phyloP scores from a whole-genome alignment of 92 coral and sea anemone genomes.

The Galaxea fascicularis region DNA sequence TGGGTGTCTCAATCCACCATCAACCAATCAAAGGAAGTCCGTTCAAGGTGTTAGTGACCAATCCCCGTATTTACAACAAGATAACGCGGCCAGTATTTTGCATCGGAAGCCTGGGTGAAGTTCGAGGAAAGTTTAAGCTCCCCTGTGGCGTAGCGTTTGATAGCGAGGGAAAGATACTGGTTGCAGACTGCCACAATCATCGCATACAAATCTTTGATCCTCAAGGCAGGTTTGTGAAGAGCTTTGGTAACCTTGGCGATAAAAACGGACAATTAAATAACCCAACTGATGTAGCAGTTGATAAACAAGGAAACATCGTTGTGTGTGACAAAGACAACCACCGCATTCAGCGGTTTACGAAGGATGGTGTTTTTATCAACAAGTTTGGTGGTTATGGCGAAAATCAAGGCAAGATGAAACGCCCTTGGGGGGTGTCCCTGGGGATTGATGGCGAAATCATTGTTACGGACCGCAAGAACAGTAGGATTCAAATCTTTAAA shows the following conservation, averaged over 20 bases:
- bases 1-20: slow-evolving; percentile 78
- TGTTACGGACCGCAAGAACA: slow-evolving; percentile 90
- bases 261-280: slow-evolving; percentile 92
- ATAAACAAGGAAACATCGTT: slow-evolving; percentile 71
- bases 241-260: slow-evolving; percentile 88
- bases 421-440: slow-evolving; percentile 97
- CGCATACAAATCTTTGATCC: slow-evolving; percentile 89
- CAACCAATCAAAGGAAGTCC: slow-evolving; percentile 88
- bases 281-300: slow-evolving; percentile 94
- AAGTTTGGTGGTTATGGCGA: slow-evolving; percentile 93
- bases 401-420: slow-evolving; percentile 75
- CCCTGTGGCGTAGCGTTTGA: slow-evolving; percentile 99
- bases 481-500: slow-evolving; percentile 82
- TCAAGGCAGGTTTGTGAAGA: slow-evolving; percentile 76
- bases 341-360: slow-evolving; percentile 90
- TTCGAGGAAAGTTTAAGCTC: slow-evolving; percentile 78
- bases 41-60: slow-evolving; percentile 75
- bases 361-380: slow-evolving; percentile 82
- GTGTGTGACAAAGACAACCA: slow-evolving; percentile 98
- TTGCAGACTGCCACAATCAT: slow-evolving; percentile 96
- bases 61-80: slow-evolving; percentile 84
- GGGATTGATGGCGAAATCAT: slow-evolving; percentile 76
- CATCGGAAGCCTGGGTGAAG: slow-evolving; percentile 78
- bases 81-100: slow-evolving; percentile 77
- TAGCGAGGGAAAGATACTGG: slow-evolving; percentile 74